These are phyloP conservation scores for Pteruthius melanotis DNA, from an alignment of 2,113 vertebrate species.

Conservation along the genomic window DNA sequence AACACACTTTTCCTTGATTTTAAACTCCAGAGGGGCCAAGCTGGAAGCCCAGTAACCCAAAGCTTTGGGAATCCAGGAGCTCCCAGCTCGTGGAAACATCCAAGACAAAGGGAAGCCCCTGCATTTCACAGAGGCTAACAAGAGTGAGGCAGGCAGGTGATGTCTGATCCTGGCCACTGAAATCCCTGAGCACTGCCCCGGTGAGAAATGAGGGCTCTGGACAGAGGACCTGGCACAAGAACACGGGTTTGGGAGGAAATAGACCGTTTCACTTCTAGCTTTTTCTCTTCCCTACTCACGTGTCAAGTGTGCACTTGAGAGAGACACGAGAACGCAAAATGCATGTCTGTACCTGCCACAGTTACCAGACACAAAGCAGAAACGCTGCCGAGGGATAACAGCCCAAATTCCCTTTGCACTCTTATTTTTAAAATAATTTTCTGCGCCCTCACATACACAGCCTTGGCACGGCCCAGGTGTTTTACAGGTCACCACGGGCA, in stretches of 20 bases:
- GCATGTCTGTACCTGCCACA: neutral
- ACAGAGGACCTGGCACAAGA: neutral
- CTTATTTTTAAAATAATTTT: neutral
- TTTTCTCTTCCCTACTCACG: neutral
- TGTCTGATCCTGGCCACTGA: neutral
- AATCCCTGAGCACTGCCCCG: neutral
- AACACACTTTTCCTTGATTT: neutral
- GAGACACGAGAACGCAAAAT: neutral
- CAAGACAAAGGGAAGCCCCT: neutral
- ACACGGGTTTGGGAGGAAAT: rapidly evolving
- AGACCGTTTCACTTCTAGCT: neutral
- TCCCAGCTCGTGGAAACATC: neutral
- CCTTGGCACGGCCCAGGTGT: neutral
- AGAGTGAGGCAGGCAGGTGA: neutral
- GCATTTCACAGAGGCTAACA: neutral
- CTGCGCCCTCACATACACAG: neutral
- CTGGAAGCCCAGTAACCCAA: neutral
- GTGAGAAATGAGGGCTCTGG: neutral
- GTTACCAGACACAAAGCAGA: neutral
- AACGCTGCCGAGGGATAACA: neutral
- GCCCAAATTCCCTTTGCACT: neutral
- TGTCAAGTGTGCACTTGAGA: neutral
- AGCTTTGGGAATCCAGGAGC: rapidly evolving
- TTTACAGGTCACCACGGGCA: neutral
- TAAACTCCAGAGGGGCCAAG: neutral